Percentiles rank a stretch among this genome's conserved stretches.
Conservation (phyloP, 2,113 vertebrate genomes). For the Dryoscopus gambensis region DNA sequence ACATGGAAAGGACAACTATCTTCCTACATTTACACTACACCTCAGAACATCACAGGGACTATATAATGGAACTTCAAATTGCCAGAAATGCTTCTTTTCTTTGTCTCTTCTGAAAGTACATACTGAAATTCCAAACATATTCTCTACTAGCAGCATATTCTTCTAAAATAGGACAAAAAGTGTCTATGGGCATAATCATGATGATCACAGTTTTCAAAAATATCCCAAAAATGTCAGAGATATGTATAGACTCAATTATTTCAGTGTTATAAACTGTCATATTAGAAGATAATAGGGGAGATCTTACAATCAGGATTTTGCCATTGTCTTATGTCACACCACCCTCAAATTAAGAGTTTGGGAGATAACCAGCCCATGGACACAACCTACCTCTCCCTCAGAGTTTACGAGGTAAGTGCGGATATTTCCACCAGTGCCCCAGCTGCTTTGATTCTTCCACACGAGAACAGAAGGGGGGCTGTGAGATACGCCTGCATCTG, state of each 20-base stretch:
- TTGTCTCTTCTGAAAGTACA: not conserved
- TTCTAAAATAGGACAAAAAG: not conserved
- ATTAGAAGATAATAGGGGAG: not conserved
- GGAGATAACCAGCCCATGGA: not conserved
- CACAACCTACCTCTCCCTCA: constrained; percentile 82
- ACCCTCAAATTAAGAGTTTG: not conserved
- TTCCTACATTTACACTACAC: not conserved
- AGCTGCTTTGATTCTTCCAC: constrained; percentile 92
- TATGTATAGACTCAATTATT: not conserved
- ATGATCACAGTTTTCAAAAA: not conserved
- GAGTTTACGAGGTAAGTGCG: constrained; percentile 81
- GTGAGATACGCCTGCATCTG: constrained; percentile 85
- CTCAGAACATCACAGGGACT: not conserved
- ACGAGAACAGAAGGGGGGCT: constrained; percentile 88
- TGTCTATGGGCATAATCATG: not conserved
- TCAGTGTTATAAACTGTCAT: not conserved
- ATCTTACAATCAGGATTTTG: not conserved
- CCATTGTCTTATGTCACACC: not conserved
- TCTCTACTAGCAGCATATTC: not conserved
- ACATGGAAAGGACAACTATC: not conserved
- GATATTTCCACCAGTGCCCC: constrained; percentile 83
- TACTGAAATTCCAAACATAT: not conserved
- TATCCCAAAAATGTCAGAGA: not conserved
- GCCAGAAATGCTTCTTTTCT: not conserved
- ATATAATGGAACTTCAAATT: not conserved